Percentiles rank a stretch among this genome's conserved stretches.
These are phyloP conservation scores for Leptothorax acervorum DNA, from an alignment of 2,888 invertebrate genomes.

Conservation along the genomic window DNA sequence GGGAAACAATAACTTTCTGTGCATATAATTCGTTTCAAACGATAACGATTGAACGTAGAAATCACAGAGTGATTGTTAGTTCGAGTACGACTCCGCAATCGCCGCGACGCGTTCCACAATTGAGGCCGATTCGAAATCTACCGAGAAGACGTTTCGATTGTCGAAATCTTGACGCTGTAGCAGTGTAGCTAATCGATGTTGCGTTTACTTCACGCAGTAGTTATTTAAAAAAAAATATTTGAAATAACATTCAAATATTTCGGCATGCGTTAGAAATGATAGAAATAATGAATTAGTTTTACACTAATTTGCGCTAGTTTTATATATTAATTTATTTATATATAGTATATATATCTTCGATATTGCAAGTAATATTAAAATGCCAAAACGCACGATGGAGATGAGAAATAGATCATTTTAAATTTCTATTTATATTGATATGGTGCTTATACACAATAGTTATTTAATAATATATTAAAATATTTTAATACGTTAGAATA, in stretches of 20 bases:
- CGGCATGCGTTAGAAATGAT: background rate
- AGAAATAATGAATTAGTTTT: background rate
- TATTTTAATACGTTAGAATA: slow-evolving; percentile 3
- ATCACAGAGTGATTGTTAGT: background rate
- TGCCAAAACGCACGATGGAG: too few relatives aligned
- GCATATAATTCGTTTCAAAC: background rate
- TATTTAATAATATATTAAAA: background rate
- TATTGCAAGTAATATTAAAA: background rate
- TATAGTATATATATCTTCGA: background rate
- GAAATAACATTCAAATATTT: background rate
- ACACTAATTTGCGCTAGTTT: background rate
- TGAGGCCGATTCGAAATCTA: too few relatives aligned
- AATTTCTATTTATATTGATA: background rate
- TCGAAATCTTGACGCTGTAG: background rate
- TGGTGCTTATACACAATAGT: background rate
- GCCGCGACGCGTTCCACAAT: background rate
- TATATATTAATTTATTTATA: background rate
- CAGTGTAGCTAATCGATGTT: background rate
- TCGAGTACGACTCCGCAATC: too few relatives aligned
- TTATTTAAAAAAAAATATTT: background rate
- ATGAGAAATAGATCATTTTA: background rate
- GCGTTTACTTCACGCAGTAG: background rate
- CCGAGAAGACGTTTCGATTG: background rate
- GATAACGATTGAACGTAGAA: background rate
- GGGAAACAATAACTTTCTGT: background rate